These are phyloP conservation scores for Buceros bicornis DNA, from an alignment of 2,797 vertebrate species.

Conservation along the genomic window DNA sequence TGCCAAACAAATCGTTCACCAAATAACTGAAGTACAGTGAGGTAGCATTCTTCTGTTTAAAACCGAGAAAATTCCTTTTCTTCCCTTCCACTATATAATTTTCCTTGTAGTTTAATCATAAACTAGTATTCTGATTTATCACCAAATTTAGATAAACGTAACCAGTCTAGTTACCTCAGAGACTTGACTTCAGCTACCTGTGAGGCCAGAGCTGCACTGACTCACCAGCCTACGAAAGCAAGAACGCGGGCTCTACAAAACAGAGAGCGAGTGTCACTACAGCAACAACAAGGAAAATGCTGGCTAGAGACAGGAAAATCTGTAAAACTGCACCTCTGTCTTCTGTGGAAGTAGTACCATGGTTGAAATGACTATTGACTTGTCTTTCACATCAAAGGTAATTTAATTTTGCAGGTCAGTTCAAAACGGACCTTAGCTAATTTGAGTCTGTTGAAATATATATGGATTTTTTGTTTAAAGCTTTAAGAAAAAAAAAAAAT, in stretches of 20 bases:
- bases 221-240: not conserved
- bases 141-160: not conserved
- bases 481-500: conserved; percentile 53
- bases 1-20: not conserved
- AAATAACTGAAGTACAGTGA: not conserved
- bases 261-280: not conserved
- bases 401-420: conserved; percentile 76
- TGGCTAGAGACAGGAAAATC: not conserved
- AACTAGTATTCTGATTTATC: not conserved
- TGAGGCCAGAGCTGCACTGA: not conserved
- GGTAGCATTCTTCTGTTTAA: not conserved
- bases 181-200: not conserved
- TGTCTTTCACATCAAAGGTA: conserved; percentile 36
- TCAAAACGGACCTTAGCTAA: conserved; percentile 73
- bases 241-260: not conserved
- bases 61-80: not conserved
- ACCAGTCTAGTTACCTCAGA: not conserved
- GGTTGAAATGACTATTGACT: conserved; percentile 45
- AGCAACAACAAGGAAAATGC: not conserved
- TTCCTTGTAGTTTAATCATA: not conserved
- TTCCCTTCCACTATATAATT: not conserved
- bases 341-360: not conserved
- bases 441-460: conserved; percentile 70
- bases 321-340: not conserved
- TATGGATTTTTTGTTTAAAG: conserved; percentile 78